Conservation (phyloP, 37 sponge, comb jelly and placozoan species). For the Aphrocallistes beatrix region DNA sequence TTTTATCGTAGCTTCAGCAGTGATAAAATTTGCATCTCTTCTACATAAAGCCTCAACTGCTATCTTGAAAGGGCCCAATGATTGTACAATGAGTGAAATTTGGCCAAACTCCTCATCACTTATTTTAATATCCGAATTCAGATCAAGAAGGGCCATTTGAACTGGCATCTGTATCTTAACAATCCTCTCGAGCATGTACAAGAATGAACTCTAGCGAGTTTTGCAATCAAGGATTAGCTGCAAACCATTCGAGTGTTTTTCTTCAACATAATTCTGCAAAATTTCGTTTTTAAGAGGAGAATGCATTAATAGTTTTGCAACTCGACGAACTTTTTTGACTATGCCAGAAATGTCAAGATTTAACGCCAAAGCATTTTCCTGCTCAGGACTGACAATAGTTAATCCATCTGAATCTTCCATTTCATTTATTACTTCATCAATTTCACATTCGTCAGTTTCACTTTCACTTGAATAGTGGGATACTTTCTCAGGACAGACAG, state of each 20-base stretch:
- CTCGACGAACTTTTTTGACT: not conserved
- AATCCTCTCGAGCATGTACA: constrained; percentile 9
- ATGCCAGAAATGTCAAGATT: constrained; percentile 15
- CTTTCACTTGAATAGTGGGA: constrained; percentile 13
- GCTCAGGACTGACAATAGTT: not conserved
- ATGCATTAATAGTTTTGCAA: constrained; percentile 13
- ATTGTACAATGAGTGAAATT: constrained; percentile 1
- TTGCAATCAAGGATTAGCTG: constrained; percentile 20
- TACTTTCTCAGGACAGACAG: constrained; percentile 18
- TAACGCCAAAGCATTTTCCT: not conserved
- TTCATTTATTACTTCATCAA: not conserved
- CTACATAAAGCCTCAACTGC: constrained; percentile 15
- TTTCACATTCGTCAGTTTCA: constrained; percentile 12
- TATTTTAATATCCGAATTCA: constrained; percentile 8
- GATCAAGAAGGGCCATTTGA: constrained; percentile 13
- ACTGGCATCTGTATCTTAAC: not conserved
- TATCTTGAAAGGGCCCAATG: constrained; percentile 8
- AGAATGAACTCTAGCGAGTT: constrained; percentile 11
- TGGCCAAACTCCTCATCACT: not conserved
- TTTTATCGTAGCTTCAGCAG: not conserved
- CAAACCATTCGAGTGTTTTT: constrained; percentile 6
- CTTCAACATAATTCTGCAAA: not conserved
- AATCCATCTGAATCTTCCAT: constrained; percentile 19
- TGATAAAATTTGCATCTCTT: constrained; percentile 16
- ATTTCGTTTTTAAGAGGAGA: constrained; percentile 17